Evolutionary conservation across 2,888 invertebrate genomes (phyloP), one percentile per base, ranked within the genome.

Genomic region (Clostera curtula): DNA sequence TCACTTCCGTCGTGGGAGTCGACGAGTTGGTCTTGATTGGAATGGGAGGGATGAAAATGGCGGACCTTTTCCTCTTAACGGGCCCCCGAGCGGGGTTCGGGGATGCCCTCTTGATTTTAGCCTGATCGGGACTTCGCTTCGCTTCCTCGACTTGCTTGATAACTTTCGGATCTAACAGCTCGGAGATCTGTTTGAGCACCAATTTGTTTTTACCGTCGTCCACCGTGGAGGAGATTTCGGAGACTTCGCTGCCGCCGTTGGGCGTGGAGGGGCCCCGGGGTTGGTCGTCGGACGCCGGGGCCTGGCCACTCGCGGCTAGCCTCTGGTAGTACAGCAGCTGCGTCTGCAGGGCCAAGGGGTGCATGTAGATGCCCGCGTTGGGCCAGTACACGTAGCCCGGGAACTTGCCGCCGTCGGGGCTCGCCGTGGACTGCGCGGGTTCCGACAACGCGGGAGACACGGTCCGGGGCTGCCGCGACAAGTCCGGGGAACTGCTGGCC

Each of bases 1-100:
- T 93, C 19, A 93, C 95, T 69, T 93, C 93, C 0, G 93, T 91
- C 0, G 93, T 90, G 0, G 93, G 93, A 48, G 91, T 92, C 2
- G 89, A 87, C 4, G 89, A 87, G 47, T 88, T 91, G 35, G 74
- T 87, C 50, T 91, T 92, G 3, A 90, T 82, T 0, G 92, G 92
- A 66, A 93, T 89, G 0, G 93, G 93, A 0, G 93, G 93, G 42
- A 93, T 93, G 55, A 93, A 93, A 41, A 93, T 93, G 0, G 93
- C 93, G 0, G 93, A 92, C 1, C 94, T 86, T 56, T 94, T 93
- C 25, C 92, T 75, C 57, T 93, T 92, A 1, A 89, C 88, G 0
- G 63, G 79, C 5, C 57, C 83, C 46, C 64, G 75, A 0, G 34
- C 47, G 27, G 62, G 69, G 36, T 74, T 86, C 27, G 57, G 83